These are phyloP conservation scores for Barbus barbus DNA, from an alignment of 2,113 vertebrate species.

Conservation along the genomic window DNA sequence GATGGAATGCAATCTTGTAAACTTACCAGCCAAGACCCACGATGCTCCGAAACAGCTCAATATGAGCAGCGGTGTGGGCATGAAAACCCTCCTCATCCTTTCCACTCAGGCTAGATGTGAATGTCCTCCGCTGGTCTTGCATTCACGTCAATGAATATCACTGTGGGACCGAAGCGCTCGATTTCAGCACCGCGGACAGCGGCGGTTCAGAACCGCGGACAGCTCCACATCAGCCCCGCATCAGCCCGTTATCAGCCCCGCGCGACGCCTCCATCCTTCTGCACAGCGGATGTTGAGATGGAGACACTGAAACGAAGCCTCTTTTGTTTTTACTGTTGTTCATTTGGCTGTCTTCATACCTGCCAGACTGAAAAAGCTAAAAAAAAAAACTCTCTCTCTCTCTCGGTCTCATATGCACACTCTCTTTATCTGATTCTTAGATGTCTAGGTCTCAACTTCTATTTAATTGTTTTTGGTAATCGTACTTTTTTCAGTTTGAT, in stretches of 20 bases:
- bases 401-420: too few relatives aligned
- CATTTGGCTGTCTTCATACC: not conserved
- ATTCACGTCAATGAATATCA: constrained; percentile 46
- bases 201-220: constrained; percentile 59
- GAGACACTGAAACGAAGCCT: not conserved
- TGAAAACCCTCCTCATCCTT: constrained; percentile 73
- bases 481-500: too few relatives aligned
- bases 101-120: constrained; percentile 61
- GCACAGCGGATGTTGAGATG: not conserved
- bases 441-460: too few relatives aligned
- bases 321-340: not conserved
- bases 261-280: not conserved
- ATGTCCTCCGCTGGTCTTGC: constrained; percentile 68
- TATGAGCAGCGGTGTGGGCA: constrained; percentile 61
- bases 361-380: not conserved
- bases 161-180: constrained; percentile 43
- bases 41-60: constrained; percentile 70
- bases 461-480: too few relatives aligned
- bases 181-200: constrained; percentile 56
- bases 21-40: constrained; percentile 75
- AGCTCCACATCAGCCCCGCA: not conserved
- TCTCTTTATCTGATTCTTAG: too few relatives aligned
- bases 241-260: not conserved
- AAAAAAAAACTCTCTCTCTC: not conserved
- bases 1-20: not conserved